Base-by-base conservation (phyloP, 2,113 vertebrate species). In the Parus major region DNA sequence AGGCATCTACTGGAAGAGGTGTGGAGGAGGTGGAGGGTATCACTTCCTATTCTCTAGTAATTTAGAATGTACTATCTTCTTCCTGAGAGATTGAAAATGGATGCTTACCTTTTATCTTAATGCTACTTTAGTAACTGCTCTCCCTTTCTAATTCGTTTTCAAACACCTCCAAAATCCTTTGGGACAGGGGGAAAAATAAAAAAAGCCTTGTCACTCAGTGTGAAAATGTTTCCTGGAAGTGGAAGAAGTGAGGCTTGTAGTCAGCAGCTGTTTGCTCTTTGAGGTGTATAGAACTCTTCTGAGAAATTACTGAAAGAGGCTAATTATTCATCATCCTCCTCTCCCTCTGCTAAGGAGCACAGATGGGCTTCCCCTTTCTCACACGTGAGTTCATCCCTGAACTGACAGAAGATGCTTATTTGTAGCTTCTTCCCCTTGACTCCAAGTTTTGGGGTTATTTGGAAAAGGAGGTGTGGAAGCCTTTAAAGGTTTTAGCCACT, bases 181-280 rank as follows among this genome's bases (percentile, higher is more conserved):
- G 17, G 10, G 12, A 53, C 4, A 12, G 14, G 12, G 4, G 5
- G 3, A 25, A 6, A 27, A 11, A 25, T 4, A 4, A 21, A 28
- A 12, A 59, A 31, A 42, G 6, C 5, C 16, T 16, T 61, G 29
- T 49, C 9, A 44, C 1, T 39, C 50, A 41, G 7, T 49, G 16
- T 20, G 28, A 36, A 63, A 64, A 6, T 52, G 1, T 23, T 55
- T 73, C 7, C 28, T 82, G n/a, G 16, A 52, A 59, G 35, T 33
- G 9, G 33, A 77, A 76, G 60, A 36, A 52, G 27, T 41, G 33
- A 56, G 21, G 23, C 10, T 73, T 20, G 36, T 56, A 56, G 28
- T 53, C 25, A 70, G 61, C 8, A 18, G 57, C 31, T 89, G 12
- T 72, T 77, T 91, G 35, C 9, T 8, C 12, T 61, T 75, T 47